These are phyloP conservation scores for Seira musarum DNA, from an alignment of 2,888 invertebrate species.

Conservation along the genomic window DNA sequence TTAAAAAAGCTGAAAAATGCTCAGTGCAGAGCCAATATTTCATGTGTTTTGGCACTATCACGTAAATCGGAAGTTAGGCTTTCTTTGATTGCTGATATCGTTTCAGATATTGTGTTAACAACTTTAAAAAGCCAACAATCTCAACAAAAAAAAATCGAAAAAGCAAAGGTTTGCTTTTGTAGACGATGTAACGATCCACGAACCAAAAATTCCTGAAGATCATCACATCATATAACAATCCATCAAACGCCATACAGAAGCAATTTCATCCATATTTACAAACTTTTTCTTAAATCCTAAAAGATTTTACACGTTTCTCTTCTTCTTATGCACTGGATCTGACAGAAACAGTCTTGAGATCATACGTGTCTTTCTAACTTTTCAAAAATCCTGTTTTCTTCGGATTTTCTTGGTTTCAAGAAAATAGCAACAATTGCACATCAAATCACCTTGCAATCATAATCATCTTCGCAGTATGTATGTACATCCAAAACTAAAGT, in stretches of 20 bases:
- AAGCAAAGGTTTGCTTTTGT: not conserved
- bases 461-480: not conserved
- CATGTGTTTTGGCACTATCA: not conserved
- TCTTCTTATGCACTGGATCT: not conserved
- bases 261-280: not conserved
- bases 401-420: not conserved
- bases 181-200: no score
- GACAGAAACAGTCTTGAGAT: not conserved
- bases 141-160: not conserved
- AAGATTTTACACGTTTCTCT: not conserved
- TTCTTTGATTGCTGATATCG: not conserved
- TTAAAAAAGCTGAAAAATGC: no score
- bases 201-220: conserved; percentile 1
- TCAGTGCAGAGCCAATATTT: not conserved
- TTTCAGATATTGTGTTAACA: not conserved
- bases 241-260: not conserved
- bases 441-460: not conserved
- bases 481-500: no score
- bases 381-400: conserved; percentile 9
- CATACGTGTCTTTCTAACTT: not conserved
- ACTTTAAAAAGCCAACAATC: conserved; percentile 10
- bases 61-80: not conserved
- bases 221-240: conserved; percentile 3
- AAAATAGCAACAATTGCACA: not conserved
- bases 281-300: no score